A percentile compares a stretch with the other conserved stretches of the same genome.
These are phyloP conservation scores for Hestina assimilis DNA, from an alignment of 1,140 invertebrate species.

Conservation along the genomic window DNA sequence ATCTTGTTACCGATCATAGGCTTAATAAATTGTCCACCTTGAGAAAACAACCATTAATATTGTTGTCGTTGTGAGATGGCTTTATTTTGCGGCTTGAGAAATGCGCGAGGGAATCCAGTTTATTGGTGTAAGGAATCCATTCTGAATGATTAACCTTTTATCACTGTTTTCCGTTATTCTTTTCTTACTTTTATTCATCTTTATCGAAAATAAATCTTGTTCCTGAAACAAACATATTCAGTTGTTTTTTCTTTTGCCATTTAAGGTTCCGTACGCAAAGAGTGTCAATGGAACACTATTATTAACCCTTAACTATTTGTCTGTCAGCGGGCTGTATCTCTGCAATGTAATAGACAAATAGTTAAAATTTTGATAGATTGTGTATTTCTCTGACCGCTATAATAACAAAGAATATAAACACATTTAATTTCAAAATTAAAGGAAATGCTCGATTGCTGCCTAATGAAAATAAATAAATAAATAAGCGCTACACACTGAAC, in stretches of 20 bases:
- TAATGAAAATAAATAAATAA: too few species aligned
- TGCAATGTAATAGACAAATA: neutral
- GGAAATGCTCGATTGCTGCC: too few species aligned
- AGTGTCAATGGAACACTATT: too few species aligned
- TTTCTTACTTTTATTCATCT: slow-evolving; percentile 37
- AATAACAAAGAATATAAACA: too few species aligned
- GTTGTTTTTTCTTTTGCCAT: too few species aligned
- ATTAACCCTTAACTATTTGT: too few species aligned
- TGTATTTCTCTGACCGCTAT: too few species aligned
- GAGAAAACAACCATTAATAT: slow-evolving; percentile 46
- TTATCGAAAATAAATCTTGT: neutral
- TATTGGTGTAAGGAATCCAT: slow-evolving; percentile 44
- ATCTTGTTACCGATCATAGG: slow-evolving; percentile 23
- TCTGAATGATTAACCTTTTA: slow-evolving; percentile 49
- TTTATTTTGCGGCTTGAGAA: slow-evolving; percentile 36
- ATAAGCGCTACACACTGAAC: too few species aligned
- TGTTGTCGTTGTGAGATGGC: slow-evolving; percentile 29
- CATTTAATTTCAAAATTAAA: too few species aligned
- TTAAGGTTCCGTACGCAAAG: too few species aligned
- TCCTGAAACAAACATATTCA: too few species aligned
- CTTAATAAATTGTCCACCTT: slow-evolving; percentile 42
- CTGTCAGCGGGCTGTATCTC: too few species aligned
- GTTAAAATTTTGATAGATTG: neutral
- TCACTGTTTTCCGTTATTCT: slow-evolving; percentile 28
- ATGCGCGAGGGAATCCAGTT: slow-evolving; percentile 32